These are phyloP conservation scores for Squalus acanthias DNA, from an alignment of 2,797 vertebrate genomes.

Conservation along the genomic window DNA sequence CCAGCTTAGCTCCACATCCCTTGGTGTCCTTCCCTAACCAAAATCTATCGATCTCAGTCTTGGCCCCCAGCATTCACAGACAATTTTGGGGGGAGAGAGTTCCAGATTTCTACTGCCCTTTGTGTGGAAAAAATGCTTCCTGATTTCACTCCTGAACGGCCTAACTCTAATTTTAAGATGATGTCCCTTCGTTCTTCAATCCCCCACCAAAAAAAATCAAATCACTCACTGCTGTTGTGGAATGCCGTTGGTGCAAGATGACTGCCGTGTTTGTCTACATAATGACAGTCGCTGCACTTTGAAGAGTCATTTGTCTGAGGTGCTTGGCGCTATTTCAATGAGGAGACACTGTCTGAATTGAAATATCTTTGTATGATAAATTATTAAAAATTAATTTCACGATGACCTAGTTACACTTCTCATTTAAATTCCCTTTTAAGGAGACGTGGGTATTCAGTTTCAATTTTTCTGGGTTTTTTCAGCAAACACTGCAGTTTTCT, in stretches of 20 bases:
- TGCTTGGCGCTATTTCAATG: background rate
- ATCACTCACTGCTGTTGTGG: background rate
- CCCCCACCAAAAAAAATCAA: background rate
- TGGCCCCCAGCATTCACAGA: background rate
- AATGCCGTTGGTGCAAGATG: background rate
- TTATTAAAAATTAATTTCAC: slow-evolving; percentile 32
- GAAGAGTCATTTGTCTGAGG: background rate
- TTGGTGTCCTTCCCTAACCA: background rate
- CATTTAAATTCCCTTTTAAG: slow-evolving; percentile 25
- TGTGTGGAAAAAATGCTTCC: background rate
- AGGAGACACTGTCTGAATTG: background rate
- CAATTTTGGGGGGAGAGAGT: background rate
- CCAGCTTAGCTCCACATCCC: background rate
- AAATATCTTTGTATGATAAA: background rate
- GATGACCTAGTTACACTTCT: slow-evolving; percentile 20
- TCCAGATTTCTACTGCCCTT: background rate
- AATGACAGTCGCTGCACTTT: background rate
- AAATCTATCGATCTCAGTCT: background rate
- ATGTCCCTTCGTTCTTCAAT: background rate
- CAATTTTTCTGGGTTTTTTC: background rate
- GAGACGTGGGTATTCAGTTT: background rate
- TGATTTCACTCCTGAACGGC: background rate
- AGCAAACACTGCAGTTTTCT: background rate
- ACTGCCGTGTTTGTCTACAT: background rate
- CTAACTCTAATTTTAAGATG: background rate